phyloP scores from a whole-genome alignment of 2,888 invertebrate genomes.

The Lycaena phlaeas region DNA sequence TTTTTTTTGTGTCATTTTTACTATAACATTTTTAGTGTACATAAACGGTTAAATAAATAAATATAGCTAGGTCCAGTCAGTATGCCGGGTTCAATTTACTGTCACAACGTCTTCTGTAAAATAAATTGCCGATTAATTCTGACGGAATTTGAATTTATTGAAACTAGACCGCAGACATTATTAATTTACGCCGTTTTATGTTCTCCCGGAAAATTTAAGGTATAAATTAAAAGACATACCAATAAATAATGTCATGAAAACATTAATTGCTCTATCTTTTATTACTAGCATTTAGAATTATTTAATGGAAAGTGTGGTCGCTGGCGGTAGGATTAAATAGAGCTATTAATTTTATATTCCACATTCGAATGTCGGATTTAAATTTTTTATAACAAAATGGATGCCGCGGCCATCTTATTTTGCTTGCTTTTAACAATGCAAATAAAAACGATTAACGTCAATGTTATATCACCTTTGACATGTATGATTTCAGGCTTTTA shows the following conservation, averaged over 20 bases:
- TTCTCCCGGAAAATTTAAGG: neutral
- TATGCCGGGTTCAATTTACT: no score
- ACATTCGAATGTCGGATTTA: neutral
- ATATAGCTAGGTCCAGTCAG: no score
- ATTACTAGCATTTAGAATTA: neutral
- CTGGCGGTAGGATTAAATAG: neutral
- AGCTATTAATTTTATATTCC: neutral
- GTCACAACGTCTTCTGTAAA: no score
- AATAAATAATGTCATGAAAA: conserved; percentile 1
- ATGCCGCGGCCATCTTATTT: no score
- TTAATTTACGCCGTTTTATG: conserved; percentile 1
- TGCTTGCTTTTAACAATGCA: neutral
- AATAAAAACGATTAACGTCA: no score
- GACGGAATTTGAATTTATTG: conserved; percentile 12
- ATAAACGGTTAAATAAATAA: no score
- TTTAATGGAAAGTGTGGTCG: neutral
- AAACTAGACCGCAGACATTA: conserved; percentile 5
- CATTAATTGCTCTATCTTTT: conserved; percentile 1
- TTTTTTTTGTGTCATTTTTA: no score
- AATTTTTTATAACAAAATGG: neutral
- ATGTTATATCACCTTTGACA: no score
- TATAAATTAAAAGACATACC: neutral
- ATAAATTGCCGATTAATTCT: no score
- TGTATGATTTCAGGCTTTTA: no score
- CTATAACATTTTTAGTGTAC: no score